Evolutionary conservation across 1,140 invertebrate species (phyloP), one percentile per base, ranked within the genome.

Genomic region (Cheumatopsyche charites): DNA sequence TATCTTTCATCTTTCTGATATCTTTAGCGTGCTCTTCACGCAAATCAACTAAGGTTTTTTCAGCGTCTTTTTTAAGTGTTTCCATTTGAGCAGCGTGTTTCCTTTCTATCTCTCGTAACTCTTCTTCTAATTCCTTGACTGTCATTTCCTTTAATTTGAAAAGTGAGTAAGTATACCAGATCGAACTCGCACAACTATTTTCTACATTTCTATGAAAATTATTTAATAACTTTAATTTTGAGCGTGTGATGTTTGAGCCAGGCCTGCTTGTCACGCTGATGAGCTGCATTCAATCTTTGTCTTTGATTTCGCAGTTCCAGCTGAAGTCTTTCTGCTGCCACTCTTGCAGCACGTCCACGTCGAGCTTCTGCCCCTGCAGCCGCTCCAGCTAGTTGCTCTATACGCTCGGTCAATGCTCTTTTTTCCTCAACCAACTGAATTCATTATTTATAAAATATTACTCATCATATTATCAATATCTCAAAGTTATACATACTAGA

Each of bases 81-180:
- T 17, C 49, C 1, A 73, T 1, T 49, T 62, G 65, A n/a, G 36
- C 45, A 0, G 58, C n/a, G 49, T 84, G 82, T 0, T 81, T 78
- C 1, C 84, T 82, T 12, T 82, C 82, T 81, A 84, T 84, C 63
- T 84, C 82, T 1, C 81, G 71, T 0, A 85, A 76, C 65, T 85
- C 83, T 4, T 80, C 80, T 76, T 85, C 83, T 49, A 85, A 65
- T 13, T 82, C 82, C 79, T 84, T 84, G 1, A 85, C 80, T 65
- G 83, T 85, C 69, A 85, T 72, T 69, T 85, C 83, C 83, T 85
- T 74, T 0, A 73, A 68, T 21, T 67, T 19, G 41, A 43, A 49
- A 49, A 5, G 13, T 49, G 45, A 5, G 45, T 49, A 61, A 21
- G 55, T 23, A 15, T 7, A 21, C 17, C 17, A 55, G 7, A n/a